Percentiles rank a stretch among this genome's conserved stretches.
These are phyloP conservation scores for Antechinus flavipes DNA, from an alignment of 2,113 vertebrate genomes.

Conservation along the genomic window DNA sequence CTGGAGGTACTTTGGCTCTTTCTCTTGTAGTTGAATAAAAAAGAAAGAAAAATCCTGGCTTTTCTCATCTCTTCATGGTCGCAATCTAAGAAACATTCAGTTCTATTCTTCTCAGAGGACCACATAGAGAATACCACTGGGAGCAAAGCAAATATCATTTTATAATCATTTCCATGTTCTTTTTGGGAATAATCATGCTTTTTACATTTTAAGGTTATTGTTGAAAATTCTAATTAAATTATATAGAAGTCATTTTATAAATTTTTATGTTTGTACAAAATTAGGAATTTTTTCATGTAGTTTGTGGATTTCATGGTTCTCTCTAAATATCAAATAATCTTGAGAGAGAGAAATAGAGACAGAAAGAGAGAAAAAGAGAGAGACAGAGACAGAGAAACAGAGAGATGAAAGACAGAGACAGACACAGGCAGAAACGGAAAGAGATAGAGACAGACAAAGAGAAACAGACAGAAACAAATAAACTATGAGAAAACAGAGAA, in stretches of 20 bases:
- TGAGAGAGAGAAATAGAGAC: no score
- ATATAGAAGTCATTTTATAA: background rate
- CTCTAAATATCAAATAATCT: background rate
- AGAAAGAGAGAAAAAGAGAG: background rate
- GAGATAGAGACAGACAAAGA: no score
- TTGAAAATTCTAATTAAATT: background rate
- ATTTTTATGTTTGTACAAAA: background rate
- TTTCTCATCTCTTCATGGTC: background rate
- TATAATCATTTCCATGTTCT: background rate
- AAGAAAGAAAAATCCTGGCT: background rate
- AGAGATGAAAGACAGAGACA: background rate
- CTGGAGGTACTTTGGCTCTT: background rate
- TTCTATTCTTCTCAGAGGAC: background rate
- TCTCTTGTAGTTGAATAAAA: background rate
- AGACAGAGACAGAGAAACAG: background rate
- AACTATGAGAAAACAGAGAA: background rate
- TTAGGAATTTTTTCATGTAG: background rate
- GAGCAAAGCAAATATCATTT: background rate
- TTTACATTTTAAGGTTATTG: background rate
- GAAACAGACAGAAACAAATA: background rate
- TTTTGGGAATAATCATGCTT: background rate
- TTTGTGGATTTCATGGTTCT: background rate
- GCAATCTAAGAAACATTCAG: background rate
- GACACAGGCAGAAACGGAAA: no score
- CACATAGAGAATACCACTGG: background rate